A percentile compares a stretch with the other conserved stretches of the same genome.
phyloP scores from a whole-genome alignment of 1,140 invertebrate species.

The Zaprionus inermis region DNA sequence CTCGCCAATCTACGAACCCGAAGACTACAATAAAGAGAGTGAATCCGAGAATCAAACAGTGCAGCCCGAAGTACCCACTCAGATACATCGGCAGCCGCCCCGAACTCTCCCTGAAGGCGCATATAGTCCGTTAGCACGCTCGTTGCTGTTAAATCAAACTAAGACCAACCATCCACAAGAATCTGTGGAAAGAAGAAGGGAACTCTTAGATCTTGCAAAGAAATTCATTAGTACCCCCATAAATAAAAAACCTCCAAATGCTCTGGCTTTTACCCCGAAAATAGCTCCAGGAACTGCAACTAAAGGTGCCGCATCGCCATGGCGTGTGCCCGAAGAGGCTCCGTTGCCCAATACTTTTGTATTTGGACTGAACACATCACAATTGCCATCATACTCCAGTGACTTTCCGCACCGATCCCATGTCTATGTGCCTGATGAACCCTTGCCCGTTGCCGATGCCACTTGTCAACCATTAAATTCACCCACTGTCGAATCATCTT shows the following conservation, averaged over 20 bases:
- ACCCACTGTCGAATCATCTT: neutral
- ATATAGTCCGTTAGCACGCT: constrained; percentile 69
- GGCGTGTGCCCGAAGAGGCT: constrained; percentile 65
- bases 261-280: constrained; percentile 49
- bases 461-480: constrained; percentile 5
- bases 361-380: constrained; percentile 65
- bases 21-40: constrained; percentile 14
- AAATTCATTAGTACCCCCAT: constrained; percentile 69
- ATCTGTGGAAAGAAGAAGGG: constrained; percentile 28
- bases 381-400: constrained; percentile 78
- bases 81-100: constrained; percentile 29
- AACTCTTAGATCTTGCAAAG: constrained; percentile 58
- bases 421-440: constrained; percentile 59
- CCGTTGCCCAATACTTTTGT: constrained; percentile 64
- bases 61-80: neutral
- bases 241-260: constrained; percentile 28
- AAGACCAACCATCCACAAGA: constrained; percentile 26
- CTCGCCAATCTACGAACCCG: constrained; percentile 55
- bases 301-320: constrained; percentile 51
- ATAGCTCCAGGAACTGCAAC: neutral
- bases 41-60: neutral
- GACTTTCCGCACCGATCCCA: constrained; percentile 53
- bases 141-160: constrained; percentile 61
- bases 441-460: neutral
- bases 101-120: constrained; percentile 35